Percentiles rank a stretch among this genome's conserved stretches.
phyloP scores from a whole-genome alignment of 2,113 vertebrate genomes.

The Lanius ludovicianus region DNA sequence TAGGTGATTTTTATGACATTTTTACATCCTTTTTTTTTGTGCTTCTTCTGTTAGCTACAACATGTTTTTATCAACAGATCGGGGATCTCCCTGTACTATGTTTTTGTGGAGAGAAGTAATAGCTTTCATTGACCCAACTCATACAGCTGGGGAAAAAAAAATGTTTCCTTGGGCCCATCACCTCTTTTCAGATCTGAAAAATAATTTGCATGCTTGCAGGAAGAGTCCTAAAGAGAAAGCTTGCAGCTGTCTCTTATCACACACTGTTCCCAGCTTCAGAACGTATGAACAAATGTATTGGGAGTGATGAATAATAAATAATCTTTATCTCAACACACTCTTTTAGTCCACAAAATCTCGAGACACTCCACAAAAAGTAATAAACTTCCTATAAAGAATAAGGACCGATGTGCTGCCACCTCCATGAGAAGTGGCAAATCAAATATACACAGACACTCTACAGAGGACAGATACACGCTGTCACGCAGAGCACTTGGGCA shows the following conservation, averaged over 20 bases:
- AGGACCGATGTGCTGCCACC: background rate
- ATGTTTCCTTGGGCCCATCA: background rate
- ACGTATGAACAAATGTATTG: conserved; percentile 54
- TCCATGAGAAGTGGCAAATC: background rate
- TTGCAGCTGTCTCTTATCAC: conserved; percentile 47
- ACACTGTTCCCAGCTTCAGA: conserved; percentile 21
- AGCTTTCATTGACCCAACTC: background rate
- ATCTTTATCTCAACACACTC: conserved; percentile 8
- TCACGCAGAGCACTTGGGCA: background rate
- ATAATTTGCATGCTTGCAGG: conserved; percentile 26
- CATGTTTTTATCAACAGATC: background rate
- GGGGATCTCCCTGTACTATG: background rate
- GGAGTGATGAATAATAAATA: conserved; percentile 54
- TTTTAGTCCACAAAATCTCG: background rate
- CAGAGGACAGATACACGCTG: background rate
- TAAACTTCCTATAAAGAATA: conserved; percentile 2
- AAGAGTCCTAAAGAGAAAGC: background rate
- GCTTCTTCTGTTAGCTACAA: background rate
- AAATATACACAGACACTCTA: background rate
- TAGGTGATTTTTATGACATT: background rate
- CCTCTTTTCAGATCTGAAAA: background rate
- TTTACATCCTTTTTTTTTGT: background rate
- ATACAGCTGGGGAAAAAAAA: background rate
- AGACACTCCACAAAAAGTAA: conserved; percentile 23
- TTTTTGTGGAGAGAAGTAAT: background rate